Conservation (phyloP, 2,797 vertebrate genomes). For the Sciurus vulgaris region DNA sequence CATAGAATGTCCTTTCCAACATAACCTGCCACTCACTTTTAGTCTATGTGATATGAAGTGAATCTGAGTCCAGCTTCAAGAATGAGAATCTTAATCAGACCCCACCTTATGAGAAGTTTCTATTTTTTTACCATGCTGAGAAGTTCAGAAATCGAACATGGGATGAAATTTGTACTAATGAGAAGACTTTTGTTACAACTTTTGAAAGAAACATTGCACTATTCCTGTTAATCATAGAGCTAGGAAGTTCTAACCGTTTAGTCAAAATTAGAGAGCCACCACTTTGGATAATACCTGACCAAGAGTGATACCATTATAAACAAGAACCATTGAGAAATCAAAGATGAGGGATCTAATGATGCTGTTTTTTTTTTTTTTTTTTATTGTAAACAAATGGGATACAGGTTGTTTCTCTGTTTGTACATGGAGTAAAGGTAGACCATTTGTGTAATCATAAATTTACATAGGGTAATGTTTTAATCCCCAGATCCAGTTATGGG, state of each 20-base stretch:
- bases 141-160: neutral
- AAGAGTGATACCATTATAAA: neutral
- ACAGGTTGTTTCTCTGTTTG: too few relatives aligned
- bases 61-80: neutral
- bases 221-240: neutral
- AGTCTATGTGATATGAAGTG: neutral
- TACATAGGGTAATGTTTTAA: neutral
- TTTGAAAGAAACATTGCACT: neutral
- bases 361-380: neutral
- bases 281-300: neutral
- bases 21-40: neutral
- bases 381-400: too few relatives aligned
- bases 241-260: neutral
- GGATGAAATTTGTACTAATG: neutral
- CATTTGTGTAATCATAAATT: too few relatives aligned
- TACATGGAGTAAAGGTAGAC: too few relatives aligned
- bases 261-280: neutral
- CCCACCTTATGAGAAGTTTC: neutral
- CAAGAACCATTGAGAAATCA: neutral
- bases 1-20: neutral
- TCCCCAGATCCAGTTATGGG: neutral
- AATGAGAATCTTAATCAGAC: neutral
- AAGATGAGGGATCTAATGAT: neutral
- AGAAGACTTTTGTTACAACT: neutral
- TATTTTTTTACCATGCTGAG: conserved; percentile 11